These are phyloP conservation scores for Chironomus riparius DNA, from an alignment of 2,888 invertebrate species.

Conservation along the genomic window DNA sequence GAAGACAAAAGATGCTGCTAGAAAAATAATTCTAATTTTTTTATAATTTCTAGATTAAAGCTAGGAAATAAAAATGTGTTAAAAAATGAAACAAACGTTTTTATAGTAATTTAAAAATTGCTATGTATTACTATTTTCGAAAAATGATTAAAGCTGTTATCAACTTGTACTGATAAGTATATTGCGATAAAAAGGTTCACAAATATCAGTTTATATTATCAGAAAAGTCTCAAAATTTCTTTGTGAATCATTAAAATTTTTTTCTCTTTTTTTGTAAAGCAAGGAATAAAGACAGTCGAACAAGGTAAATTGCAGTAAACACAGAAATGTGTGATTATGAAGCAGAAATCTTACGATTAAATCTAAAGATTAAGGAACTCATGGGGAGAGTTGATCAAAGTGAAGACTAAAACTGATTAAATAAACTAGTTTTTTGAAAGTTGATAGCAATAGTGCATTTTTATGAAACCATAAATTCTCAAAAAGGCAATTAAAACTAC, in stretches of 20 bases:
- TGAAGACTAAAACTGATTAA: neutral
- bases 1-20: neutral
- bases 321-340: neutral
- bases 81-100: neutral
- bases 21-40: neutral
- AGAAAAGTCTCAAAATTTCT: neutral
- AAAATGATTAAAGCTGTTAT: neutral
- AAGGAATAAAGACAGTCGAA: neutral
- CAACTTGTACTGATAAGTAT: neutral
- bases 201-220: neutral
- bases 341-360: slow-evolving; percentile 7
- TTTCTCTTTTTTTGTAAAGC: neutral
- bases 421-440: neutral
- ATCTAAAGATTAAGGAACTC: neutral
- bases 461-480: neutral
- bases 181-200: neutral
- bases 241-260: neutral
- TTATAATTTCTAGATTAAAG: too few relatives aligned
- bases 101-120: neutral
- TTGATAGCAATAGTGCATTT: neutral
- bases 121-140: neutral
- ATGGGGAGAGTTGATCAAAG: slow-evolving; percentile 6
- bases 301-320: neutral
- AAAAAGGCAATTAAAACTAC: too few relatives aligned
- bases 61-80: neutral